Evolutionary conservation across 2,113 vertebrate species (phyloP).

Genomic region (Panurus biarmicus): DNA sequence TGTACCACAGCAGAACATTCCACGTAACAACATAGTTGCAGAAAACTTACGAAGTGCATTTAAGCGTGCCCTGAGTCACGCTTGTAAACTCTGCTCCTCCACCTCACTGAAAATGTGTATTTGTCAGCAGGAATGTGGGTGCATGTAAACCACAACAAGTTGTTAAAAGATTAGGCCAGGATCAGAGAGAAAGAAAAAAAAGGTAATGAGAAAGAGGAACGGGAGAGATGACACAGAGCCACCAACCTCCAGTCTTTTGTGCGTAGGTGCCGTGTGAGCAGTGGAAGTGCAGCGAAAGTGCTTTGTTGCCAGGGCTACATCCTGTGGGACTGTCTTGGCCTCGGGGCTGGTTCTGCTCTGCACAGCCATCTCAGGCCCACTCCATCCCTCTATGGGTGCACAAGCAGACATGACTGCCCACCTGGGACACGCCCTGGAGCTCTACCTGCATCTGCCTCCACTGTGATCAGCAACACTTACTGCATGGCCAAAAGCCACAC

Average conservation of each 20-base stretch:
- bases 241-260: not conserved
- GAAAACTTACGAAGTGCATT: not conserved
- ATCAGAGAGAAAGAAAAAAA: not conserved
- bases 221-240: not conserved
- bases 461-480: accelerated
- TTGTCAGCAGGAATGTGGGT: not conserved
- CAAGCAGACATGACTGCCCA: accelerated
- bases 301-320: not conserved
- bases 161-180: not conserved
- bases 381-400: not conserved
- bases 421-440: not conserved
- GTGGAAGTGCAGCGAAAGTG: not conserved
- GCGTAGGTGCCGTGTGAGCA: not conserved
- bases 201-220: not conserved
- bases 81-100: not conserved
- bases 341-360: not conserved
- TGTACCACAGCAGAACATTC: not conserved
- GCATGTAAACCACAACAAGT: not conserved
- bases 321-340: not conserved
- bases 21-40: not conserved
- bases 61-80: not conserved
- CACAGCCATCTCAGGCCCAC: not conserved
- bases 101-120: not conserved
- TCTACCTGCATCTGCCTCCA: not conserved
- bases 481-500: not conserved